Percentiles rank a stretch among this genome's conserved stretches.
phyloP scores from a whole-genome alignment of 2,888 invertebrate species.

The Eupithecia tripunctaria region DNA sequence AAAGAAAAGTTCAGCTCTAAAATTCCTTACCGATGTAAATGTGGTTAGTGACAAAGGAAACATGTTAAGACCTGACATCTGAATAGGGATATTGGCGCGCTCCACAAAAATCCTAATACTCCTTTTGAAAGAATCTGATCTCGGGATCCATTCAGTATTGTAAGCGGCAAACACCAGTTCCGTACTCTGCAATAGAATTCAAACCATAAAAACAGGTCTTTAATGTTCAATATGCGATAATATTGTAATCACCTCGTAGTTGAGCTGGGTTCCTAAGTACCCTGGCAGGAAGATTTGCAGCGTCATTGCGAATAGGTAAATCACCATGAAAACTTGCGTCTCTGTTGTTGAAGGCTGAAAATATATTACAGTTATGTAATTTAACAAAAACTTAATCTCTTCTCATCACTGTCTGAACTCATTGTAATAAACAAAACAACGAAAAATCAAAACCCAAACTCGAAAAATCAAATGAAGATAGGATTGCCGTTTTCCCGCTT shows the following conservation, averaged over 20 bases:
- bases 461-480: too few relatives aligned
- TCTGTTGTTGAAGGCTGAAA: conserved; percentile 60
- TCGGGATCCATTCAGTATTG: conserved; percentile 64
- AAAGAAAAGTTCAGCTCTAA: not conserved
- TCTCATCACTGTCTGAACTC: too few relatives aligned
- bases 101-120: conserved; percentile 61
- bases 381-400: too few relatives aligned
- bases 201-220: conserved; percentile 19
- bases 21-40: conserved; percentile 57
- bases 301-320: conserved; percentile 58
- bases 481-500: too few relatives aligned
- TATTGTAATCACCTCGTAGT: conserved; percentile 53
- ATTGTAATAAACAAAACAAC: too few relatives aligned
- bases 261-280: conserved; percentile 63
- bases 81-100: conserved; percentile 59
- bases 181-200: conserved; percentile 57
- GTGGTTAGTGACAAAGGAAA: conserved; percentile 64
- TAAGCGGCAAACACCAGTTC: conserved; percentile 63
- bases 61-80: conserved; percentile 61
- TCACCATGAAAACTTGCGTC: conserved; percentile 53
- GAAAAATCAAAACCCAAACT: too few relatives aligned
- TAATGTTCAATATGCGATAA: conserved; percentile 16
- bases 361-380: not conserved
- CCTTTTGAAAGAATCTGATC: conserved; percentile 59
- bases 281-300: conserved; percentile 63